Conservation (phyloP, 2,888 invertebrate species). For the Endomychus coccineus region DNA sequence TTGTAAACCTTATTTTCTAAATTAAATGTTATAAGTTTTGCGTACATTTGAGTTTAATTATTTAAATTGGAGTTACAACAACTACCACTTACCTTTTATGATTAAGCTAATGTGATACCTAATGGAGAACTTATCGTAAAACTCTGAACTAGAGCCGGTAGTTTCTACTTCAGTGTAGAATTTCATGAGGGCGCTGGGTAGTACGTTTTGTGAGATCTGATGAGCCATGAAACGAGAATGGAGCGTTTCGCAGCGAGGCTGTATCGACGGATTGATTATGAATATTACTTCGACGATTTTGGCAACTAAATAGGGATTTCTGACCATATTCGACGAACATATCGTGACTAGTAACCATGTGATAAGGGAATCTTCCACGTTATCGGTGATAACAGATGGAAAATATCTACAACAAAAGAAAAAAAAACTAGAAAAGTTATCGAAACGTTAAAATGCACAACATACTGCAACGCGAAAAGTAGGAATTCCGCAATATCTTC, state of each 20-base stretch:
- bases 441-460: too few species aligned
- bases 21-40: too few species aligned
- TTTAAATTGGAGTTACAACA: slow-evolving; percentile 8
- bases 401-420: slow-evolving; percentile 61
- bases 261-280: slow-evolving; percentile 66
- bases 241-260: slow-evolving; percentile 47
- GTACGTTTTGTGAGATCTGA: slow-evolving; percentile 68
- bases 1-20: too few species aligned
- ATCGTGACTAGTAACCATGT: slow-evolving; percentile 85
- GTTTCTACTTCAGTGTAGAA: slow-evolving; percentile 98
- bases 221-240: slow-evolving; percentile 80
- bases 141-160: slow-evolving; percentile 95
- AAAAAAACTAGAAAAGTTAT: too few species aligned
- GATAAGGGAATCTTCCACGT: slow-evolving; percentile 75
- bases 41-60: too few species aligned
- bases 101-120: slow-evolving; percentile 97
- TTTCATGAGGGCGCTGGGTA: slow-evolving; percentile 91
- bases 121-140: slow-evolving; percentile 98
- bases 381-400: slow-evolving; percentile 65
- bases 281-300: slow-evolving; percentile 90
- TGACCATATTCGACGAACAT: slow-evolving; percentile 83
- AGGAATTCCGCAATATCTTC: slow-evolving; percentile 97
- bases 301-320: slow-evolving; percentile 94
- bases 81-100: slow-evolving; percentile 56
- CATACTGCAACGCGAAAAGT: slow-evolving; percentile 87